phyloP scores from a whole-genome alignment of 2,888 invertebrate species.

The Drosophila histrio region DNA sequence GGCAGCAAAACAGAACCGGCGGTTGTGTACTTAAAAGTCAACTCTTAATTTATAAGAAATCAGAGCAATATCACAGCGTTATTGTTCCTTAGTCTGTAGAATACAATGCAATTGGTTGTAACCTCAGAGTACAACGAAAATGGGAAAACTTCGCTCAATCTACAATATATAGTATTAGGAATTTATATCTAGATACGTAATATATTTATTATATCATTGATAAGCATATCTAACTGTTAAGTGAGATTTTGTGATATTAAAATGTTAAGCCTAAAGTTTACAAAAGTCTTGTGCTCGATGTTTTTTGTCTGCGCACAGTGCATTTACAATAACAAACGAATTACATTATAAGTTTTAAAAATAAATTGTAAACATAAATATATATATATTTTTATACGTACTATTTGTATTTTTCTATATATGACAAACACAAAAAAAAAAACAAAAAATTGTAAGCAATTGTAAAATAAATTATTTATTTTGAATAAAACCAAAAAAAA shows the following conservation, averaged over 20 bases:
- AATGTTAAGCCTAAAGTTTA: conserved; percentile 76
- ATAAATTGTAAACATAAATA: conserved; percentile 15
- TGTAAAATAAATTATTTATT: conserved; percentile 17
- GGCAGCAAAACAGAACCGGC: conserved; percentile 65
- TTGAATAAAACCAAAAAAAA: conserved; percentile 40
- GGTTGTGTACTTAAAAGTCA: conserved; percentile 82
- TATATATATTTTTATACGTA: conserved; percentile 70
- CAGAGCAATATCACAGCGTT: conserved; percentile 81
- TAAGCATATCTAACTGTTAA: conserved; percentile 65
- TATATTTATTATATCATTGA: conserved; percentile 66
- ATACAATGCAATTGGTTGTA: conserved; percentile 67
- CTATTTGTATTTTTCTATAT: conserved; percentile 56
- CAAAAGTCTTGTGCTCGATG: conserved; percentile 56
- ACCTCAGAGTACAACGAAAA: conserved; percentile 77
- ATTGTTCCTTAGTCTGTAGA: conserved; percentile 80
- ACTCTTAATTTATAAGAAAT: conserved; percentile 51
- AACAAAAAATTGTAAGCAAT: conserved; percentile 6
- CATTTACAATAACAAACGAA: conserved; percentile 60
- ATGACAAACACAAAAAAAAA: conserved; percentile 8
- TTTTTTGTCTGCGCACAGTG: conserved; percentile 66
- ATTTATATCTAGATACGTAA: conserved; percentile 44
- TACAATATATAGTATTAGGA: conserved; percentile 41
- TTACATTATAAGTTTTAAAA: conserved; percentile 23
- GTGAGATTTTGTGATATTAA: conserved; percentile 74
- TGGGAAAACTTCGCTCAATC: conserved; percentile 78